These are phyloP conservation scores for Bombus picipes DNA, from an alignment of 1,140 invertebrate genomes.

Conservation along the genomic window DNA sequence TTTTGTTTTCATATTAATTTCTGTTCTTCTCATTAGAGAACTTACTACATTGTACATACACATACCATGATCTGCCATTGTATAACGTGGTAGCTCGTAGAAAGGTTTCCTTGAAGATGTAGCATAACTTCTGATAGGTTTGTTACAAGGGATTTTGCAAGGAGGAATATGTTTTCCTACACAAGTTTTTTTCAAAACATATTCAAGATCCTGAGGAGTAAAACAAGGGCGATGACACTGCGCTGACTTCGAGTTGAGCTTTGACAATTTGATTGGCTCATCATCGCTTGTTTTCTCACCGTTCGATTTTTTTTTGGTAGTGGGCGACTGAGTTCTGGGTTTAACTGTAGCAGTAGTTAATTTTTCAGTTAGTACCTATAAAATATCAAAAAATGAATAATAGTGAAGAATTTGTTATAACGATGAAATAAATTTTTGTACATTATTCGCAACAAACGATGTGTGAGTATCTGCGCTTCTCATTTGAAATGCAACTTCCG, in stretches of 20 bases:
- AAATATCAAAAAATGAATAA: background rate
- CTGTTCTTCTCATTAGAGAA: background rate
- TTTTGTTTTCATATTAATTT: background rate
- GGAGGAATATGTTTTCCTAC: background rate
- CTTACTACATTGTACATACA: background rate
- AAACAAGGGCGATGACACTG: background rate
- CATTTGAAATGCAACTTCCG: background rate
- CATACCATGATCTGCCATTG: slow-evolving; percentile 1
- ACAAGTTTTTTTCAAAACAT: background rate
- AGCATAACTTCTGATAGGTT: background rate
- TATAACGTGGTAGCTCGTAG: slow-evolving; percentile 11
- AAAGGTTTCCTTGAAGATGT: background rate
- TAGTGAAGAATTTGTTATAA: background rate
- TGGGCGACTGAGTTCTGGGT: background rate
- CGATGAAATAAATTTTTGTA: background rate
- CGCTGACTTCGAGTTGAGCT: background rate
- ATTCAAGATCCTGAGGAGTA: background rate
- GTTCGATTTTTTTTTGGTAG: background rate
- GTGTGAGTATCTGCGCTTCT: background rate
- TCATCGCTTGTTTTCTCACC: background rate
- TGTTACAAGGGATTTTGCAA: background rate
- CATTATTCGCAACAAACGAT: background rate
- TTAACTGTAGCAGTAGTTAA: background rate
- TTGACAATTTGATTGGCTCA: background rate
- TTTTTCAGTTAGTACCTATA: background rate